Percentiles rank a stretch among this genome's conserved stretches.
phyloP scores from a whole-genome alignment of 2,113 vertebrate species.

The Sula dactylatra region DNA sequence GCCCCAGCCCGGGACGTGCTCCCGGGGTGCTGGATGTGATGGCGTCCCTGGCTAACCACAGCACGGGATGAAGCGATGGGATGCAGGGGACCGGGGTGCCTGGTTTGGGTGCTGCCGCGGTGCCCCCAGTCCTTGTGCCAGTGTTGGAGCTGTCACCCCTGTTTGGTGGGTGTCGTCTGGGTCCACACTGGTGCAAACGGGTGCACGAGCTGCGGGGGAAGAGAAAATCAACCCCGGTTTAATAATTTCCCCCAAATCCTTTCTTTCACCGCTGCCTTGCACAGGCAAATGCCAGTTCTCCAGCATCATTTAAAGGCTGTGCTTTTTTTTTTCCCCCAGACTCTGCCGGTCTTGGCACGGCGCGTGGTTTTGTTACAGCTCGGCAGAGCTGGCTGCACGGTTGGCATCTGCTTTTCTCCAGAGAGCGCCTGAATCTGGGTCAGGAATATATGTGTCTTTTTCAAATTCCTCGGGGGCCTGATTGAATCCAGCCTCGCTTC shows the following conservation, averaged over 20 bases:
- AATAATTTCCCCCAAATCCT: neutral
- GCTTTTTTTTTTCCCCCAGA: neutral
- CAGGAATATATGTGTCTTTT: constrained; percentile 47
- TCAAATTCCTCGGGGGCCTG: neutral
- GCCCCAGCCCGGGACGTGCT: neutral
- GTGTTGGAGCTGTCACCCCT: neutral
- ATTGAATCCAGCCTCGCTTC: neutral
- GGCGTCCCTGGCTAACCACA: neutral
- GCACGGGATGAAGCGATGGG: neutral
- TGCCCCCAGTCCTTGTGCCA: neutral
- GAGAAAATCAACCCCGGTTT: neutral
- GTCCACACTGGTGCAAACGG: neutral
- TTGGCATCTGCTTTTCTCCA: constrained; percentile 60
- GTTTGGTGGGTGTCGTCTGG: neutral
- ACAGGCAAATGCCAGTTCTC: accelerated
- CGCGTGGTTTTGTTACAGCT: constrained; percentile 38
- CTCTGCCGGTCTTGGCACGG: neutral
- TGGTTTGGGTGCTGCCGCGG: neutral
- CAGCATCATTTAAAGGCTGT: neutral
- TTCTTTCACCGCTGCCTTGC: neutral
- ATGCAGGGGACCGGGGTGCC: neutral
- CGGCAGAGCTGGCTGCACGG: constrained; percentile 26
- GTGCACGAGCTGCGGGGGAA: neutral
- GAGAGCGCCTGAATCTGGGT: constrained; percentile 62
- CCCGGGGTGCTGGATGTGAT: neutral